Evolutionary conservation across 2,797 vertebrate species (phyloP).

Genomic region (Limosa lapponica): DNA sequence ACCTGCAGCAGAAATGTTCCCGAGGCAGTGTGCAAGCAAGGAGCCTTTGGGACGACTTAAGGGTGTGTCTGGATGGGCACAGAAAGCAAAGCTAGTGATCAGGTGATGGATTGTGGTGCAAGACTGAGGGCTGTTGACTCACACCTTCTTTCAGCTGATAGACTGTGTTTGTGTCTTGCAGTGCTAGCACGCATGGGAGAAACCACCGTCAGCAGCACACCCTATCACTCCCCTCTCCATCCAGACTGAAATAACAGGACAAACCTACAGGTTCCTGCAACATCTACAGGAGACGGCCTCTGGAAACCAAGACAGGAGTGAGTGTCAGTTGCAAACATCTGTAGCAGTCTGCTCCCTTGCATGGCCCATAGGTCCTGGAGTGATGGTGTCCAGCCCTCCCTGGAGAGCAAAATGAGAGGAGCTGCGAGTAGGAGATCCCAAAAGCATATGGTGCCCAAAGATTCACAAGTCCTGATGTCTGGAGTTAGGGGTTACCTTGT

Average conservation of each 20-base stretch:
- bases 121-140: background rate
- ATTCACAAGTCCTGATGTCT: background rate
- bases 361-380: accelerated
- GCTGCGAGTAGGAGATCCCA: accelerated
- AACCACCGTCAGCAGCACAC: background rate
- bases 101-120: accelerated
- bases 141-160: background rate
- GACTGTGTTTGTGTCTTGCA: background rate
- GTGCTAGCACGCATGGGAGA: background rate
- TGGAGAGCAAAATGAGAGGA: background rate
- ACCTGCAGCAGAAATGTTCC: background rate
- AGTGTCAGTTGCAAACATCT: background rate
- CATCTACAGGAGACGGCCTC: background rate
- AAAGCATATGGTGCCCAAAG: background rate
- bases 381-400: background rate
- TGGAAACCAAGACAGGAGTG: background rate
- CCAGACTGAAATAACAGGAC: background rate
- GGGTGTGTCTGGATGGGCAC: background rate
- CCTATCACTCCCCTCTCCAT: background rate
- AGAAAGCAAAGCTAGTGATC: background rate
- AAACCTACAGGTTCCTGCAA: background rate
- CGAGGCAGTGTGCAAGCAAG: background rate
- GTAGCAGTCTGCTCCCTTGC: background rate
- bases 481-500: background rate
- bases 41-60: background rate